Conservation (phyloP, 2,113 vertebrate species). For the Channa maculata region DNA sequence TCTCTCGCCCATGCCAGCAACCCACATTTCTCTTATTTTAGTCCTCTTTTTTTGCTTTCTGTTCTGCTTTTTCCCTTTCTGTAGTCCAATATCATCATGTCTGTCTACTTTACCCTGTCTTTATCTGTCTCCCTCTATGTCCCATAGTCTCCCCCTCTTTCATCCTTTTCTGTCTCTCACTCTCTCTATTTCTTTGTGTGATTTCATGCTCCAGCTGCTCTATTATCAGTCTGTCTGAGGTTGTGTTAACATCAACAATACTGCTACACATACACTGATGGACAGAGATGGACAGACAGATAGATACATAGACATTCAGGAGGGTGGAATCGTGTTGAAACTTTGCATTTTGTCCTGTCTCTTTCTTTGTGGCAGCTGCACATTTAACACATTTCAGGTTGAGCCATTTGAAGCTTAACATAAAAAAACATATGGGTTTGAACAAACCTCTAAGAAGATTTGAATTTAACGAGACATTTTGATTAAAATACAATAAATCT, state of each 20-base stretch:
- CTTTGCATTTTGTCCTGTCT: background rate
- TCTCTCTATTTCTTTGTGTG: conserved; percentile 66
- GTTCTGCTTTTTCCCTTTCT: conserved; percentile 24
- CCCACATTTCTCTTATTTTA: conserved; percentile 36
- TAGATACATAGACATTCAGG: conserved; percentile 14
- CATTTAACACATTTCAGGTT: background rate
- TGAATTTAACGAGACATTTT: too few relatives aligned
- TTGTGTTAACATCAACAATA: conserved; percentile 76
- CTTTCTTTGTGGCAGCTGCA: background rate
- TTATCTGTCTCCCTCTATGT: background rate
- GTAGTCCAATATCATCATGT: conserved; percentile 19
- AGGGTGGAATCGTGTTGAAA: conserved; percentile 26
- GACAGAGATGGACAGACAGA: conserved; percentile 50
- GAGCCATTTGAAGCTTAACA: background rate
- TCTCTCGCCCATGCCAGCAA: conserved; percentile 48
- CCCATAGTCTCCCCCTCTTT: background rate
- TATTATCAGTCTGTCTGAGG: conserved; percentile 75
- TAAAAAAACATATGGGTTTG: background rate
- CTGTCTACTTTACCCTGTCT: conserved; percentile 26
- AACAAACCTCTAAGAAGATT: background rate
- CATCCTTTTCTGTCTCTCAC: conserved; percentile 5
- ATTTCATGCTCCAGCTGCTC: conserved; percentile 81
- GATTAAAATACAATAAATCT: background rate
- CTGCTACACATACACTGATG: conserved; percentile 60
- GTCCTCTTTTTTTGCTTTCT: conserved; percentile 9